Evolutionary conservation across 2,888 invertebrate genomes (phyloP).

Genomic region (Masnerella sp.): DNA sequence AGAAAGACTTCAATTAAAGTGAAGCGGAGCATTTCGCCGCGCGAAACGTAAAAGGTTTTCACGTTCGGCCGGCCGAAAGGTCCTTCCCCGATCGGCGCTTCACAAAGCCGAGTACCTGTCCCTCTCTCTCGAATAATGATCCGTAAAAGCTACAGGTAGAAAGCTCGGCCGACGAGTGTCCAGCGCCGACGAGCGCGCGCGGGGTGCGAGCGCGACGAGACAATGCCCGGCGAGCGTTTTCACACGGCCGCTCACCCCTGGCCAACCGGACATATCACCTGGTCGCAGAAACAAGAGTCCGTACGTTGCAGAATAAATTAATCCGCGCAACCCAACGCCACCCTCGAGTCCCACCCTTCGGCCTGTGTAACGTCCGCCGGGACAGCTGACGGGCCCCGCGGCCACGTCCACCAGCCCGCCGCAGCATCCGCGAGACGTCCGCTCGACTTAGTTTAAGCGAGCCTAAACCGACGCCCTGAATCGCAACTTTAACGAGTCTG

Average conservation of each 20-base stretch:
- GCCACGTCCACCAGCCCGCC: conserved; percentile 37
- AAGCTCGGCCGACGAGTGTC: conserved; percentile 48
- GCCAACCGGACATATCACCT: conserved; percentile 72
- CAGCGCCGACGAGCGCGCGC: no score
- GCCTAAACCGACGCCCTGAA: no score
- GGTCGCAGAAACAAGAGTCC: conserved; percentile 66
- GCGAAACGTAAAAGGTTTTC: conserved; percentile 55
- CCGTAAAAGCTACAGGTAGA: conserved; percentile 63
- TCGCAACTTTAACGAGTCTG: no score
- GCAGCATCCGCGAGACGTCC: no score
- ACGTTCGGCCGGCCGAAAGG: conserved; percentile 59
- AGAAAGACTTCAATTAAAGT: no score
- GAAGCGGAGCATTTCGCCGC: conserved; percentile 48
- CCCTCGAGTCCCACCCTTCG: conserved; percentile 62
- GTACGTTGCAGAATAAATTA: conserved; percentile 71
- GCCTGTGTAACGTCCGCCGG: conserved; percentile 47
- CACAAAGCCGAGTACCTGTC: conserved; percentile 60
- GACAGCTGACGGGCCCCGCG: conserved; percentile 65
- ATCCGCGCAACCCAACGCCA: conserved; percentile 65
- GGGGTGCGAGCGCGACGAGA: conserved; percentile 68
- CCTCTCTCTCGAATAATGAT: conserved; percentile 49
- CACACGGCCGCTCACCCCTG: conserved; percentile 70
- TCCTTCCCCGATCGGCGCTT: conserved; percentile 57
- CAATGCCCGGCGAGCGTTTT: conserved; percentile 68
- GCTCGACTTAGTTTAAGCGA: no score